A percentile compares a stretch with the other conserved stretches of the same genome.
Conservation (phyloP, 2,888 invertebrate species). For the Proisotoma minuta region DNA sequence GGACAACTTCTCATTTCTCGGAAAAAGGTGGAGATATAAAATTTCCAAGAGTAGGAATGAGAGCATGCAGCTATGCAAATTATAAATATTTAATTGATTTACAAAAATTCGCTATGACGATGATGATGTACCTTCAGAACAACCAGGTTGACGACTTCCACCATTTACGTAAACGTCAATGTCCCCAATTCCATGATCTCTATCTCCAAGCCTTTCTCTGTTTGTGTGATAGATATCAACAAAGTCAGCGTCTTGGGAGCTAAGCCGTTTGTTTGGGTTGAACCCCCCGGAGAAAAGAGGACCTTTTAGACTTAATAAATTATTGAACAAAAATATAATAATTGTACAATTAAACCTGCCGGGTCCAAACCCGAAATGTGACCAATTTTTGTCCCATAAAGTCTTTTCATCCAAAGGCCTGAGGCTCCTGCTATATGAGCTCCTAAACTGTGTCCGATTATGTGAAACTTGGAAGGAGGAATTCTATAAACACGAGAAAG, state of each 20-base stretch:
- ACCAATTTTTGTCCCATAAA: background rate
- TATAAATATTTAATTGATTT: too few relatives aligned
- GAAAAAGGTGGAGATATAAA: constrained; percentile 14
- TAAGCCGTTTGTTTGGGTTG: constrained; percentile 4
- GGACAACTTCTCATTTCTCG: constrained; percentile 22
- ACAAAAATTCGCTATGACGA: too few relatives aligned
- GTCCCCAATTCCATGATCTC: constrained; percentile 7
- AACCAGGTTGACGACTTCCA: constrained; percentile 14
- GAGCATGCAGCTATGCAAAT: constrained; percentile 23
- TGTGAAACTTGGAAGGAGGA: constrained; percentile 1
- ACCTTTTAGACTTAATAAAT: too few relatives aligned
- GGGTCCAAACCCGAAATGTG: constrained; percentile 16
- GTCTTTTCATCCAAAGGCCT: background rate
- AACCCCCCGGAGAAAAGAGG: background rate
- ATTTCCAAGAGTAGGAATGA: constrained; percentile 26
- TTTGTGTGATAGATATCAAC: constrained; percentile 14
- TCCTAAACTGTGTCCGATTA: constrained; percentile 12
- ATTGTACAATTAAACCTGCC: constrained; percentile 10
- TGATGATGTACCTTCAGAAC: too few relatives aligned
- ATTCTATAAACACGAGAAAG: background rate
- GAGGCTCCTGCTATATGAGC: constrained; percentile 16
- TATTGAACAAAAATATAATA: too few relatives aligned
- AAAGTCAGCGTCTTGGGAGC: constrained; percentile 11
- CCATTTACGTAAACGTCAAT: constrained; percentile 18
- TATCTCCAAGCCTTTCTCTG: constrained; percentile 10